Conservation (phyloP, 2,797 vertebrate species). For the Vireo griseus region DNA sequence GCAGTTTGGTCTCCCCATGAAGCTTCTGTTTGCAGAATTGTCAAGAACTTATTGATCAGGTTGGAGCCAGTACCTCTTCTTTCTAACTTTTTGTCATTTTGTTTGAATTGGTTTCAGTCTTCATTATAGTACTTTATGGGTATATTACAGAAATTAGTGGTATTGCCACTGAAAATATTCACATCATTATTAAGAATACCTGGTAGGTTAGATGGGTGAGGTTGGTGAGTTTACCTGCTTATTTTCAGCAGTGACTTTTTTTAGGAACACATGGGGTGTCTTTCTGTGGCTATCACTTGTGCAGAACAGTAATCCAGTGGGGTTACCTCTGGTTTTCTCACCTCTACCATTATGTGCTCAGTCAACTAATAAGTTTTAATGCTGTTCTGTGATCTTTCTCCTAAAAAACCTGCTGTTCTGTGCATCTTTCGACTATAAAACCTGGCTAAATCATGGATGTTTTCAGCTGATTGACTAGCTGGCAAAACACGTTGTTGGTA, state of each 20-base stretch:
- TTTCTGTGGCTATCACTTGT: neutral
- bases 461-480: slow-evolving; percentile 40
- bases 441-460: neutral
- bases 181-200: neutral
- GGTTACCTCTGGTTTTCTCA: neutral
- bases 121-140: neutral
- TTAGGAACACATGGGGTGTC: neutral
- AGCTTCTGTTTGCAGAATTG: neutral
- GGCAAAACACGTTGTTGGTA: slow-evolving; percentile 24
- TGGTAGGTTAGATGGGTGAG: neutral
- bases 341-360: neutral
- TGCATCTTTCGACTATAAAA: neutral
- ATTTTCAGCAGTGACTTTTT: neutral
- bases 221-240: neutral
- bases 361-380: neutral
- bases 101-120: neutral
- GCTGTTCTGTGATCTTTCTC: neutral
- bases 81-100: neutral
- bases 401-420: neutral
- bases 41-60: neutral
- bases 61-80: neutral
- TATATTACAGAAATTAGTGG: neutral
- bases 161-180: neutral
- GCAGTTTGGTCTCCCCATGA: neutral
- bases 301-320: neutral